Conservation (phyloP, 2,113 vertebrate genomes). For the Sterrhoptilus dennistouni region DNA sequence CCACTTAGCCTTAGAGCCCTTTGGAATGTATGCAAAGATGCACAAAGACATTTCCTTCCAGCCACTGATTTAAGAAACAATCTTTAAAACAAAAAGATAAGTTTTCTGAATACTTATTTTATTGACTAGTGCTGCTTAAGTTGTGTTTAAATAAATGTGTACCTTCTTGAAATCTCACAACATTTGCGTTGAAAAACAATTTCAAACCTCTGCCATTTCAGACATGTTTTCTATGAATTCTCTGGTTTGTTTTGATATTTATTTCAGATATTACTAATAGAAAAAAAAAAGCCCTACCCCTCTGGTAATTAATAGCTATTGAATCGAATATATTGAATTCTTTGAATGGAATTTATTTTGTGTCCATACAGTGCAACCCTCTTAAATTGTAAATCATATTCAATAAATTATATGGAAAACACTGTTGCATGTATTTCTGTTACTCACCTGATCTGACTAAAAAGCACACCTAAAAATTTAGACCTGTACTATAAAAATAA, state of each 20-base stretch:
- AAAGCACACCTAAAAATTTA: not conserved
- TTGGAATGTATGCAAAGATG: conserved; percentile 45
- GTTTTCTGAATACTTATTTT: not conserved
- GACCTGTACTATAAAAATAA: not conserved
- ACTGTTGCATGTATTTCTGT: not conserved
- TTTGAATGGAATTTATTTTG: not conserved
- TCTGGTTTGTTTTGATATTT: not conserved
- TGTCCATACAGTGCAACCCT: rapidly evolving
- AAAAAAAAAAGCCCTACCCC: not conserved
- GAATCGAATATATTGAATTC: not conserved
- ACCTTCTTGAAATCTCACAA: not conserved
- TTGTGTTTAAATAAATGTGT: not conserved
- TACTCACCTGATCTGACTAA: not conserved
- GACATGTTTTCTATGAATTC: not conserved
- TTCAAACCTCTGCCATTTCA: not conserved
- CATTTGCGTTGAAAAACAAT: not conserved
- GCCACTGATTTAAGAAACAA: conserved; percentile 33
- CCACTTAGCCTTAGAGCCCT: conserved; percentile 47
- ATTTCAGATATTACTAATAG: not conserved
- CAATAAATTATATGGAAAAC: not conserved
- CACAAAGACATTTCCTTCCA: conserved; percentile 47
- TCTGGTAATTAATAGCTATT: not conserved
- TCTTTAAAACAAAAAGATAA: not conserved
- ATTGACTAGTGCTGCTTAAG: not conserved
- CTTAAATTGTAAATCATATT: not conserved